Conservation (phyloP, 2,888 invertebrate species). For the Mechanitis mazaeus region DNA sequence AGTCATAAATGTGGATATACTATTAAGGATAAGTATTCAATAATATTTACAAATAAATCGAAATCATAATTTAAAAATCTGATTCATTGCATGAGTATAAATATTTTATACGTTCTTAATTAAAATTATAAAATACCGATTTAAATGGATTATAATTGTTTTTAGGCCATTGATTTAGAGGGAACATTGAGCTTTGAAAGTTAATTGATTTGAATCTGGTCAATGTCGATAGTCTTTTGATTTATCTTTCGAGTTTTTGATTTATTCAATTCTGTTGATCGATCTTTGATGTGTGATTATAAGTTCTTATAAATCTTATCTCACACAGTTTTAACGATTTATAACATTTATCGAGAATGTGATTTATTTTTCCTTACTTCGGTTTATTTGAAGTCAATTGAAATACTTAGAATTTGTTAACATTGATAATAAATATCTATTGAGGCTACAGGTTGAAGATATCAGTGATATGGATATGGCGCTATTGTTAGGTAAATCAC, state of each 20-base stretch:
- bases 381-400: conserved; percentile 33
- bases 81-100: too few species aligned
- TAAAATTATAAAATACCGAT: conserved; percentile 18
- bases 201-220: conserved; percentile 26
- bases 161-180: conserved; percentile 27
- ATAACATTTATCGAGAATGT: too few species aligned
- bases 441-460: conserved; percentile 50
- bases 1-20: too few species aligned
- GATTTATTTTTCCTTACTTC: conserved; percentile 1
- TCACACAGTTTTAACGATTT: too few species aligned
- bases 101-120: conserved; percentile 2
- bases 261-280: not conserved
- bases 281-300: too few species aligned
- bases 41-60: too few species aligned
- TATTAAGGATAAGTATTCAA: too few species aligned
- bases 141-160: conserved; percentile 20
- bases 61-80: too few species aligned
- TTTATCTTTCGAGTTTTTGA: conserved; percentile 20
- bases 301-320: too few species aligned
- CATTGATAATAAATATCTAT: conserved; percentile 44
- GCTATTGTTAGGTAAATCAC: conserved; percentile 8
- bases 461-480: conserved; percentile 47
- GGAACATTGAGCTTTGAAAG: conserved; percentile 15
- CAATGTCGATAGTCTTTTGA: conserved; percentile 25
- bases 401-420: conserved; percentile 29